Conservation (phyloP, 2,113 vertebrate genomes). For the Caracal caracal region DNA sequence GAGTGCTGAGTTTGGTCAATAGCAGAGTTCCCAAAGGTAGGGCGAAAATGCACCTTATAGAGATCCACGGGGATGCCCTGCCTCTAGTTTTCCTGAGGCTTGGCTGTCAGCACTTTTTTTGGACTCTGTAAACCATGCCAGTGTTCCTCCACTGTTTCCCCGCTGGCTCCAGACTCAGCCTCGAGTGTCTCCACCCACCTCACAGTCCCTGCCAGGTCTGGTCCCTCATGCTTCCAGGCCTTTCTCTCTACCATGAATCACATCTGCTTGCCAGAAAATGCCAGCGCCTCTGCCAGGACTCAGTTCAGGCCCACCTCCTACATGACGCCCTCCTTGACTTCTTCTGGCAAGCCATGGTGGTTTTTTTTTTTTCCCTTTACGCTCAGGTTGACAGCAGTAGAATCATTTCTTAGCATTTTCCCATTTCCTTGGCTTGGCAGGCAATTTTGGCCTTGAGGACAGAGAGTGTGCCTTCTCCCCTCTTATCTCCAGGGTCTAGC, state of each 20-base stretch:
- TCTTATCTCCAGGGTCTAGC: neutral
- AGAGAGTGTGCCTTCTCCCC: neutral
- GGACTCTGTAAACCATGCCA: neutral
- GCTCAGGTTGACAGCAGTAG: rapidly evolving
- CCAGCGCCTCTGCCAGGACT: neutral
- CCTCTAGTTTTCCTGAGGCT: neutral
- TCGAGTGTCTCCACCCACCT: rapidly evolving
- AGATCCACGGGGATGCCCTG: rapidly evolving
- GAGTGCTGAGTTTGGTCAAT: neutral
- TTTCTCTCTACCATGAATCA: neutral
- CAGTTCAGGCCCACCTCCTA: neutral
- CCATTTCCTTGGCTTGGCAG: neutral
- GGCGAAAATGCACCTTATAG: rapidly evolving
- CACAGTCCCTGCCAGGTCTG: neutral
- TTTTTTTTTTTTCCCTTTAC: rapidly evolving
- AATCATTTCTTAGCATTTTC: neutral
- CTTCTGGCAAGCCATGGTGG: neutral
- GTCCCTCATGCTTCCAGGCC: neutral
- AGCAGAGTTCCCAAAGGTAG: neutral
- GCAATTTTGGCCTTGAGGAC: neutral
- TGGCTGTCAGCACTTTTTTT: neutral
- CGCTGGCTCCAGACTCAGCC: neutral
- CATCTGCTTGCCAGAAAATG: neutral
- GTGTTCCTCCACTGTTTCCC: neutral
- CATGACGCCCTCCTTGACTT: neutral